Evolutionary conservation across 2,888 invertebrate genomes (phyloP).

Genomic region (Physocephala rufipes): DNA sequence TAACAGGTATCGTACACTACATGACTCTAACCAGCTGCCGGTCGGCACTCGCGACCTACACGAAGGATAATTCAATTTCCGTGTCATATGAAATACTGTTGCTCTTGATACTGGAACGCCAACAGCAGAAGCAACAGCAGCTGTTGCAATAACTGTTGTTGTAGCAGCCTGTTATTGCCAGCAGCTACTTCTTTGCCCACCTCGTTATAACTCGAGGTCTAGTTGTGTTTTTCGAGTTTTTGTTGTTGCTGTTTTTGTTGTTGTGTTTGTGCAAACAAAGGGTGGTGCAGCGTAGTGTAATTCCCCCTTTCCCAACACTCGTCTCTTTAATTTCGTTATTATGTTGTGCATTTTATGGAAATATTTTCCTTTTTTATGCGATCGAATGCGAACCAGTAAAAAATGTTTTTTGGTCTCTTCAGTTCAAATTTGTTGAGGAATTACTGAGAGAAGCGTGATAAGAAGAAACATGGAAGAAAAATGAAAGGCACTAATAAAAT

Average conservation of each 20-base stretch:
- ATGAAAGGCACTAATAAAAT: background rate
- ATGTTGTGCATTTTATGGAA: conserved; percentile 18
- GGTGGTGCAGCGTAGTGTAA: too few relatives aligned
- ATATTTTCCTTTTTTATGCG: conserved; percentile 11
- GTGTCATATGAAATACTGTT: conserved; percentile 8
- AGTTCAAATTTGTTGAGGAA: too few relatives aligned
- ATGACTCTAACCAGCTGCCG: background rate
- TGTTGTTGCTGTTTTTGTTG: too few relatives aligned
- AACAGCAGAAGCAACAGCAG: background rate
- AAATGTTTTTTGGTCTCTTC: too few relatives aligned
- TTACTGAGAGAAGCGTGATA: too few relatives aligned
- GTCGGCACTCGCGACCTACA: conserved; percentile 6
- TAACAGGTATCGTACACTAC: background rate
- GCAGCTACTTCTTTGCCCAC: background rate
- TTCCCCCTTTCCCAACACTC: background rate
- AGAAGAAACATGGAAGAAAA: too few relatives aligned
- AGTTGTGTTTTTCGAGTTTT: too few relatives aligned
- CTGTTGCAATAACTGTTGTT: background rate
- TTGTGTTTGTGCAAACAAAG: too few relatives aligned
- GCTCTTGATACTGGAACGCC: conserved; percentile 9
- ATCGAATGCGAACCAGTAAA: background rate
- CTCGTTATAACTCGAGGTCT: too few relatives aligned
- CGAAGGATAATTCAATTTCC: conserved; percentile 28
- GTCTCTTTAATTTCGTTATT: conserved; percentile 15
- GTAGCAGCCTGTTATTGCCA: conserved; percentile 2